Base-by-base conservation (phyloP, 2,797 vertebrate species). In the Eutrigla gurnardus region DNA sequence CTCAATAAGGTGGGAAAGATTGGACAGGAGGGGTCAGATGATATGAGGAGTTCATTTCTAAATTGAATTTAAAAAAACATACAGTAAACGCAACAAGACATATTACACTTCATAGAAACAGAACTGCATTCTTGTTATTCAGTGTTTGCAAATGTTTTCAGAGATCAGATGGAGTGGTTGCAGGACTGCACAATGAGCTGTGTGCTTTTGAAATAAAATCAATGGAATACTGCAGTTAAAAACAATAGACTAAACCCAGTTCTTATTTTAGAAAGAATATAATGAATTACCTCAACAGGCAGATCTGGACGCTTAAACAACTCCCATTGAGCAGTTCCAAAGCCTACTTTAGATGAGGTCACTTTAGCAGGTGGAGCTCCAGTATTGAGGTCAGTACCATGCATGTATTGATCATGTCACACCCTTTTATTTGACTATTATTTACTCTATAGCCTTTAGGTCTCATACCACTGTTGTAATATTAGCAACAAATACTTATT, bases 1-100 rank as follows among this genome's bases (percentile, higher is more conserved):
- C n/a, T 47, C 13, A 45, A 52, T 37, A 7, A 67, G 15, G 33
- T 55, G 47, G 49, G 55, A 53, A 33, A 42, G 50, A 60, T 46
- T 55, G 58, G 4, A 18, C 12, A 14, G 37, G 1, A 33, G 32
- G 43, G 64, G 4, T 15, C 32, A 78, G 55, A 47, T 65, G 50
- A 65, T 45, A 61, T 42, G 50, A 81, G 14, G n/a, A 53, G 54
- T 50, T 74, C 1, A 62, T 46, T 65, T 85, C 42, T 6, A 12
- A 46, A 53, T 25, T 25, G 39, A 35, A 25, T 4, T 49, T 45
- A 69, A 50, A 37, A 17, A 50, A 17, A 40, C 13, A 33, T 7
- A 45, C 9, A 43, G 2, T 5, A 37, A 2, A 13, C 35, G 40
- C 25, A 39, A 32, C 7, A 13, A 65, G 42, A 13, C 12, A 49